Conservation (phyloP, 2,888 invertebrate species). For the Drosophila ustulata region DNA sequence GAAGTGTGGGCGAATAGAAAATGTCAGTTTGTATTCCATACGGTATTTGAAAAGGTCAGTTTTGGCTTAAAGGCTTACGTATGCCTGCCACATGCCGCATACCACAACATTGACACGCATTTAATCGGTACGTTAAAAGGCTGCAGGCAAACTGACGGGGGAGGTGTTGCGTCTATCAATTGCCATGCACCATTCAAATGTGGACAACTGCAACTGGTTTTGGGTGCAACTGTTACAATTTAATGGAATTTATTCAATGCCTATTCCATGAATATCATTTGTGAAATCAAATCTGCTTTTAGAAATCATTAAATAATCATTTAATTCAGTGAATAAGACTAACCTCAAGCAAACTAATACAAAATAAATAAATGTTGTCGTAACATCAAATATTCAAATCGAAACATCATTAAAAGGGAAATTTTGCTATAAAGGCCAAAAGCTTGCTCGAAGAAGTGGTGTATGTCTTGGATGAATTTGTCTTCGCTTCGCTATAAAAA, state of each 20-base stretch:
- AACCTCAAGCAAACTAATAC: background rate
- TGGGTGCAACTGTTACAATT: constrained; percentile 52
- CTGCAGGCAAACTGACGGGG: background rate
- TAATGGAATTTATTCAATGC: constrained; percentile 18
- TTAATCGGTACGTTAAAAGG: constrained; percentile 49
- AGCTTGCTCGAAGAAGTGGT: constrained; percentile 4
- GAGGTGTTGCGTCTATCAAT: constrained; percentile 33
- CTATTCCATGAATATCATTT: constrained; percentile 1
- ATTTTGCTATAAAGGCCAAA: constrained; percentile 11
- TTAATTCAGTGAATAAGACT: constrained; percentile 4
- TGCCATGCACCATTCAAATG: constrained; percentile 24
- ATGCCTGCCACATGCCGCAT: constrained; percentile 32
- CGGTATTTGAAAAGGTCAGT: constrained; percentile 65
- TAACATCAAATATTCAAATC: background rate
- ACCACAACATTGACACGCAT: constrained; percentile 44
- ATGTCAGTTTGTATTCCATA: constrained; percentile 23
- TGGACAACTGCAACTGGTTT: constrained; percentile 56
- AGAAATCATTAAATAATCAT: background rate
- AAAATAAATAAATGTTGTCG: background rate
- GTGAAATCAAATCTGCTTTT: constrained; percentile 6
- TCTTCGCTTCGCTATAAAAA: constrained; percentile 36
- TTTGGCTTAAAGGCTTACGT: constrained; percentile 67
- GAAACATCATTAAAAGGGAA: background rate
- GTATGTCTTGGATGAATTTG: constrained; percentile 36
- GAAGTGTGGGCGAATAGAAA: constrained; percentile 30